Percentiles rank a stretch among this genome's conserved stretches.
phyloP scores from a whole-genome alignment of 2,113 vertebrate species.

The Hyaena hyaena region DNA sequence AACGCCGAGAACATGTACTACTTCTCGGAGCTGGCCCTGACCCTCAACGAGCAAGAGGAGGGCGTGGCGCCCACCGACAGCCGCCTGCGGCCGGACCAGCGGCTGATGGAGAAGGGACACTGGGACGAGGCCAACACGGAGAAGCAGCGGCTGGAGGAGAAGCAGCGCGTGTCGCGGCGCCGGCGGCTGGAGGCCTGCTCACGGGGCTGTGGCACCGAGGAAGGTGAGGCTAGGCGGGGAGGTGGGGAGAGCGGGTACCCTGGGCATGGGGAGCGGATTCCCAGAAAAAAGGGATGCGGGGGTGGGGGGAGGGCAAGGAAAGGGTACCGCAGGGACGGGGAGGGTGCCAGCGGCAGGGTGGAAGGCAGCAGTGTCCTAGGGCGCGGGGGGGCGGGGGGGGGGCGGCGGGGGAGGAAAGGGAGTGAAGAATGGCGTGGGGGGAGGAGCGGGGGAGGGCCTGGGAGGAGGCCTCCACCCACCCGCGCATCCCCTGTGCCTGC shows the following conservation, averaged over 20 bases:
- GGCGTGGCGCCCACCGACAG: constrained; percentile 93
- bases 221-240: constrained; percentile 85
- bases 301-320: too few relatives aligned
- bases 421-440: background rate
- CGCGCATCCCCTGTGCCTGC: fast-evolving
- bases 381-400: background rate
- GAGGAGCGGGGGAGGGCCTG: fast-evolving
- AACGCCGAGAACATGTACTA: constrained; percentile 98
- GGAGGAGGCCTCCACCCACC: fast-evolving
- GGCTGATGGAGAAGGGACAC: constrained; percentile 95
- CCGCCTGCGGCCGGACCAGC: constrained; percentile 94
- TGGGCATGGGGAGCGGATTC: background rate
- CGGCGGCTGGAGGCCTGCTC: constrained; percentile 87
- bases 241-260: background rate
- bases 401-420: too few relatives aligned
- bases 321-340: background rate
- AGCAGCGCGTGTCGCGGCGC: constrained; percentile 91
- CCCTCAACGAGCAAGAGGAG: constrained; percentile 94
- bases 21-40: constrained; percentile 95
- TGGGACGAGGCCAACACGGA: constrained; percentile 96
- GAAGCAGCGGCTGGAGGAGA: constrained; percentile 95
- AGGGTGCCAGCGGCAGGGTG: background rate
- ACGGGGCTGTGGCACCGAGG: constrained; percentile 88
- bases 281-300: constrained; percentile 85
- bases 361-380: background rate